Evolutionary conservation across 2,113 vertebrate genomes (phyloP), one percentile per base, ranked within the genome.

Genomic region (Xenopus laevis): DNA sequence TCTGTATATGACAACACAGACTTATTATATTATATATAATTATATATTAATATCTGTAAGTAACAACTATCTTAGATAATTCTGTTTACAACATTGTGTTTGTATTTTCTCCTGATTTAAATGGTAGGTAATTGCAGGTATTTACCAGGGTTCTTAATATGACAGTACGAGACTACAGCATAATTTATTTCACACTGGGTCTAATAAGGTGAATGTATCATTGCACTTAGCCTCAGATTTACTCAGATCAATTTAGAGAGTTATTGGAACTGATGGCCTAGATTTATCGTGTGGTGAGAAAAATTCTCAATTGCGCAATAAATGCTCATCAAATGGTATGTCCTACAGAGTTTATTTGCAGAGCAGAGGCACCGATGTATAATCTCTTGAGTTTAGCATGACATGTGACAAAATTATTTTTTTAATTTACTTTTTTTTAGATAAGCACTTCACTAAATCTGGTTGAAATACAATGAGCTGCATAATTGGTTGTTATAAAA

Each of bases 171-270:
- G 55, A n/a, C 40, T 67, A 33, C 46, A 60, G 53, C 17, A 68
- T 68, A 52, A 68, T 75, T 61, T 55, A 27, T 68, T 68, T 68
- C 58, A 60, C n/a, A 50, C 65, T 11, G 53, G 8, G 44, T 16
- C 55, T 62, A 33, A 68, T 68, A 61, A 68, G 60, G 44, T 75
- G 55, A 62, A 68, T 68, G 58, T 68, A 68, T 62, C 65, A 61
- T 21, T 23, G 40, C 21, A 27, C 58, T 21, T 60, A 23, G 58
- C 21, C 53, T 55, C 53, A 55, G 53, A n/a, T 55, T 55, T n/a
- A n/a, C 53, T 55, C 17, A 55, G 17, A 55, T 55, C 53, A 55
- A 55, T 55, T 55, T 55, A 55, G 8, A 16, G 53, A 55, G 15
- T n/a, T 8, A 55, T 55, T 55, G 53, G 17, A 55, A 55, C 53